Evolutionary conservation across 2,113 vertebrate species (phyloP).

Genomic region (Merops nubicus): DNA sequence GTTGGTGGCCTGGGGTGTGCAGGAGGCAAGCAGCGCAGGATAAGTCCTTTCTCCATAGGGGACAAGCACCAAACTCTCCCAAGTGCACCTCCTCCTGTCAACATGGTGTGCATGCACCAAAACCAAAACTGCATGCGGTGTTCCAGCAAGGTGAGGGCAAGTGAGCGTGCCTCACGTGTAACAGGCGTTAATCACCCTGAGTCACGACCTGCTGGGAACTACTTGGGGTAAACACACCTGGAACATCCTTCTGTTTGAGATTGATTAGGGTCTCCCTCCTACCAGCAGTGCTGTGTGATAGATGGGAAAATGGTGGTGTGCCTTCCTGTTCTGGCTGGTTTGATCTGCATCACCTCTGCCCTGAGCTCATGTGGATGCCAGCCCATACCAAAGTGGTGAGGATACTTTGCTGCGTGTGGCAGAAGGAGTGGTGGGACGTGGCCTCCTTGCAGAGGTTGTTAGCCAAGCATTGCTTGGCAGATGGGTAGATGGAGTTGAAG

Average conservation of each 20-base stretch:
- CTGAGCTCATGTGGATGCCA: not conserved
- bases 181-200: not conserved
- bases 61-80: fast-evolving
- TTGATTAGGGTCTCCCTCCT: not conserved
- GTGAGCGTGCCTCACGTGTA: fast-evolving
- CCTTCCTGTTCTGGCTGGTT: not conserved
- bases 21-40: not conserved
- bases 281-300: not conserved
- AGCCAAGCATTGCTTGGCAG: fast-evolving
- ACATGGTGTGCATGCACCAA: fast-evolving
- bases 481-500: fast-evolving
- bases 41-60: not conserved
- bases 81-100: not conserved
- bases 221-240: not conserved
- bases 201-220: not conserved
- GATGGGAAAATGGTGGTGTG: fast-evolving
- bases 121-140: not conserved
- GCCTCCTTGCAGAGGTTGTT: not conserved
- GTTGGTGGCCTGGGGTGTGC: not conserved
- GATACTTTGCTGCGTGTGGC: fast-evolving
- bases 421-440: not conserved
- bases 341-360: not conserved
- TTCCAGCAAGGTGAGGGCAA: not conserved
- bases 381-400: not conserved
- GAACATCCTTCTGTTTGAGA: not conserved